A percentile compares a stretch with the other conserved stretches of the same genome.
Conservation (phyloP, 2,888 invertebrate genomes). For the Pristionchus mayeri region DNA sequence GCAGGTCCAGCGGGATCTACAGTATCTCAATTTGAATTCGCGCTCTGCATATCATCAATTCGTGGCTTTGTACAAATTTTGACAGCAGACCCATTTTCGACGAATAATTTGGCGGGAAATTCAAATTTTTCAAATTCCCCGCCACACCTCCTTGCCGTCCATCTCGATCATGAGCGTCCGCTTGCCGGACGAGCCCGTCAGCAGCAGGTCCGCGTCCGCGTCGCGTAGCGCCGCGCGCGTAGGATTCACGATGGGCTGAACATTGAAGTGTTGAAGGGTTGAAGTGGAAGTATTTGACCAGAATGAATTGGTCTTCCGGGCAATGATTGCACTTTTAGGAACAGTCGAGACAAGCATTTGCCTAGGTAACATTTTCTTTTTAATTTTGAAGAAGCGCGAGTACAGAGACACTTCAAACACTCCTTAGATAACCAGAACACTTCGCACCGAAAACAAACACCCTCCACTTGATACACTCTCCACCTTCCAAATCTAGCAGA, state of each 20-base stretch:
- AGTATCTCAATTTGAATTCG: neutral
- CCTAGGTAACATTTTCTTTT: too few relatives aligned
- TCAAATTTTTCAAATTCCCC: neutral
- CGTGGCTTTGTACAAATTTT: neutral
- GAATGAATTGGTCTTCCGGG: too few relatives aligned
- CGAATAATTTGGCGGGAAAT: neutral
- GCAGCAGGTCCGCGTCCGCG: constrained; percentile 88
- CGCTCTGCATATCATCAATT: neutral
- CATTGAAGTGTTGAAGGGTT: too few relatives aligned
- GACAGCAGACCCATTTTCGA: constrained; percentile 38
- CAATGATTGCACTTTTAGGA: too few relatives aligned
- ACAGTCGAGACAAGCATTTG: too few relatives aligned
- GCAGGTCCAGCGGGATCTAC: constrained; percentile 53
- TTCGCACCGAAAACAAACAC: too few relatives aligned
- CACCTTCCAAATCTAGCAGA: too few relatives aligned
- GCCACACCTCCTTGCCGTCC: constrained; percentile 68
- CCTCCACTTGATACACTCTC: too few relatives aligned
- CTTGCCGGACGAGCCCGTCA: constrained; percentile 83
- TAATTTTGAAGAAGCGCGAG: too few relatives aligned
- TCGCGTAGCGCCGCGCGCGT: constrained; percentile 86
- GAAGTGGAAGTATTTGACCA: too few relatives aligned
- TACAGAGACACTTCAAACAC: too few relatives aligned
- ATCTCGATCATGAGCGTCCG: constrained; percentile 74
- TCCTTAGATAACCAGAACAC: too few relatives aligned
- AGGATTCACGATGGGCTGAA: constrained; percentile 86